Percentiles rank a stretch among this genome's conserved stretches.
These are phyloP conservation scores for Cerastis leucographa DNA, from an alignment of 2,888 invertebrate species.

Conservation along the genomic window DNA sequence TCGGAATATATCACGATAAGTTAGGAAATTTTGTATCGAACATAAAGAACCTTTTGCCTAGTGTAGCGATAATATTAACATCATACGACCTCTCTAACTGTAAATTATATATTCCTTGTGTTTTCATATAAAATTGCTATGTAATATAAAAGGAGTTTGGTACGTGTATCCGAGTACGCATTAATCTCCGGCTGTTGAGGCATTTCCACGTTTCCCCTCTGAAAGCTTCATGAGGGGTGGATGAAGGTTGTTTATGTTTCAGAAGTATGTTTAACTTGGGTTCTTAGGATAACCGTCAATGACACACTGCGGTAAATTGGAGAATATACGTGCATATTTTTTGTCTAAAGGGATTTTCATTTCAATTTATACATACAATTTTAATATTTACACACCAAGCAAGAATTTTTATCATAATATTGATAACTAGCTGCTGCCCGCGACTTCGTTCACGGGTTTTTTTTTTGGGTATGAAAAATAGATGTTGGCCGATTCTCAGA, in stretches of 20 bases:
- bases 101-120: neutral
- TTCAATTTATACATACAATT: neutral
- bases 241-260: slow-evolving; percentile 46
- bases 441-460: no score
- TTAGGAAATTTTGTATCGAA: slow-evolving; percentile 35
- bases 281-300: slow-evolving; percentile 25
- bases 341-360: neutral
- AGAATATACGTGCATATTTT: neutral
- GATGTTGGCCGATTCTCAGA: no score
- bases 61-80: slow-evolving; percentile 22
- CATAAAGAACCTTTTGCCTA: slow-evolving; percentile 7
- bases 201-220: slow-evolving; percentile 52
- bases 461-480: no score
- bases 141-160: slow-evolving; percentile 48
- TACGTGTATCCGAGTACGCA: slow-evolving; percentile 48
- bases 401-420: neutral
- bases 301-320: slow-evolving; percentile 15
- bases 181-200: slow-evolving; percentile 53
- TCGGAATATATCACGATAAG: slow-evolving; percentile 43
- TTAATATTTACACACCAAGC: neutral
- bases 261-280: slow-evolving; percentile 42
- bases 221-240: slow-evolving; percentile 57
- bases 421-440: no score
- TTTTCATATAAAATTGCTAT: slow-evolving; percentile 28
- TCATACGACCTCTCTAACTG: slow-evolving; percentile 2